phyloP scores from a whole-genome alignment of 1,140 invertebrate species.

The Trissolcus basalis region DNA sequence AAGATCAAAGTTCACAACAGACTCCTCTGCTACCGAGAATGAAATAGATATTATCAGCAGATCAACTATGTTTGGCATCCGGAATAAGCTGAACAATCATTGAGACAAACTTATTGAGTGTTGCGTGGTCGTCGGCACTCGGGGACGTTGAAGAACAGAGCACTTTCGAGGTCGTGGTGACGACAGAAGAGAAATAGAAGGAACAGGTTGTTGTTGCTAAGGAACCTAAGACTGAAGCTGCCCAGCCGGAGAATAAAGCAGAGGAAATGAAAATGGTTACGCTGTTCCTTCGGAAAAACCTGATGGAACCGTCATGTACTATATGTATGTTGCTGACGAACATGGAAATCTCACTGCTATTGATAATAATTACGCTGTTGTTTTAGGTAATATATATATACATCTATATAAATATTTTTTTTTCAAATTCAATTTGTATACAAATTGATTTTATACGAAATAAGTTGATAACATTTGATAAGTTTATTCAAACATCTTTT shows the following conservation, averaged over 20 bases:
- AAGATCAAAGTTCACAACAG: slow-evolving; percentile 67
- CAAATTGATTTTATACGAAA: no score
- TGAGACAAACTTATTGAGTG: slow-evolving; percentile 37
- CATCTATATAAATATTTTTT: no score
- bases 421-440: slow-evolving; percentile 3
- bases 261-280: slow-evolving; percentile 74
- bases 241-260: slow-evolving; percentile 55
- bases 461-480: neutral
- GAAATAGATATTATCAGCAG: slow-evolving; percentile 51
- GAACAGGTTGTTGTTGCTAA: slow-evolving; percentile 40
- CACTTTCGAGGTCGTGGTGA: slow-evolving; percentile 56
- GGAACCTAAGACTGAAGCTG: slow-evolving; percentile 51
- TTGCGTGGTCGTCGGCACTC: slow-evolving; percentile 30
- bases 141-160: slow-evolving; percentile 32
- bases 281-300: slow-evolving; percentile 81
- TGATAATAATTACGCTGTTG: slow-evolving; percentile 79
- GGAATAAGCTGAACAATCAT: slow-evolving; percentile 10
- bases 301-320: slow-evolving; percentile 79
- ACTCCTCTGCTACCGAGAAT: slow-evolving; percentile 65
- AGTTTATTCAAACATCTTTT: neutral
- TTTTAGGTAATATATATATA: slow-evolving; percentile 72
- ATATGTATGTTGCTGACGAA: slow-evolving; percentile 81
- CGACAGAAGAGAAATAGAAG: slow-evolving; percentile 39
- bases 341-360: slow-evolving; percentile 82
- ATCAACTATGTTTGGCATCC: slow-evolving; percentile 30